Percentiles rank a stretch among this genome's conserved stretches.
phyloP scores from a whole-genome alignment of 2,888 invertebrate species.

The Digitonthophagus gazella region DNA sequence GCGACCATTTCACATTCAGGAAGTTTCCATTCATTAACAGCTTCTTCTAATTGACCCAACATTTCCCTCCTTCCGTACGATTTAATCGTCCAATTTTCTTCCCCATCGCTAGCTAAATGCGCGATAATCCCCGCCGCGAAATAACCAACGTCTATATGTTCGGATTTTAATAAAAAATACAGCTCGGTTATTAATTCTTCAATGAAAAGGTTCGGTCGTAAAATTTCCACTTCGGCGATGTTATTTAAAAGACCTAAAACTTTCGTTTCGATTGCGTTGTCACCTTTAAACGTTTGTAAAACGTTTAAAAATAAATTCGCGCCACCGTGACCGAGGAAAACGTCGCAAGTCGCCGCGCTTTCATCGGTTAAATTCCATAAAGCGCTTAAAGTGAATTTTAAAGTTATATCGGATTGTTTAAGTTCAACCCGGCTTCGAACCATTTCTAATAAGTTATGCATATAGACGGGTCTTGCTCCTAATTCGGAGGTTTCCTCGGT shows the following conservation, averaged over 20 bases:
- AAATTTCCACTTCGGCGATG: conserved; percentile 67
- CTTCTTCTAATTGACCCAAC: conserved; percentile 56
- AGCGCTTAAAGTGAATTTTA: conserved; percentile 74
- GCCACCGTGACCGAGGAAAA: conserved; percentile 67
- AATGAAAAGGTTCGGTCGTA: conserved; percentile 46
- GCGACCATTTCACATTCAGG: conserved; percentile 76
- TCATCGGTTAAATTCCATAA: conserved; percentile 80
- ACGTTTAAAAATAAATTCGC: conserved; percentile 65
- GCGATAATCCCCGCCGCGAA: conserved; percentile 74
- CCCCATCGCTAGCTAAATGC: conserved; percentile 63
- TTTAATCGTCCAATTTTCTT: conserved; percentile 53
- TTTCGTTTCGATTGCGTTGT: conserved; percentile 72
- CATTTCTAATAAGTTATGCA: conserved; percentile 65
- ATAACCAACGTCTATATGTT: conserved; percentile 67
- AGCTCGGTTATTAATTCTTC: conserved; percentile 40
- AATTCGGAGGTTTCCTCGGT: conserved; percentile 66
- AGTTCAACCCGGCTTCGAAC: conserved; percentile 53
- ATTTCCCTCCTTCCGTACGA: conserved; percentile 45
- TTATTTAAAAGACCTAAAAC: conserved; percentile 72
- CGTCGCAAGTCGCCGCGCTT: conserved; percentile 67
- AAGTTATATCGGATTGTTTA: conserved; percentile 59
- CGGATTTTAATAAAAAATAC: conserved; percentile 50
- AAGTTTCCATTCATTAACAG: conserved; percentile 64
- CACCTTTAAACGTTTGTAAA: conserved; percentile 60
- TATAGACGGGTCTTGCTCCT: conserved; percentile 65